Evolutionary conservation across 2,888 invertebrate genomes (phyloP), one percentile per base, ranked within the genome.

Genomic region (Anaspis maculata): DNA sequence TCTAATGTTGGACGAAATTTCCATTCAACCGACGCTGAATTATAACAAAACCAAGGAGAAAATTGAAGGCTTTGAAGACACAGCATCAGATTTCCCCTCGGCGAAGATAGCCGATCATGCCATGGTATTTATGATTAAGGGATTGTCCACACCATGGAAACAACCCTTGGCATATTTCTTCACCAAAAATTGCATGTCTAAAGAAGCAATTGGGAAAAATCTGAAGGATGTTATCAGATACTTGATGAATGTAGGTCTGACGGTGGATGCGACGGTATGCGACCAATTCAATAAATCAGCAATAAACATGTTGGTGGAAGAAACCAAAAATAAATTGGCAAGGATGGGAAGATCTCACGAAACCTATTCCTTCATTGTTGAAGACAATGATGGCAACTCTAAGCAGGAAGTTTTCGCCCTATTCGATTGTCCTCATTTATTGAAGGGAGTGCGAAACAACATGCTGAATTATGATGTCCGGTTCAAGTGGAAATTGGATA

Each of bases 241-340:
- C 10, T 10, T 24, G 9, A 9, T 10, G 24, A 10, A 24, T 5
- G 10, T 24, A 7, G 24, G 24, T 10, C 24, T 24, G 10, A 10
- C 10, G 5, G 24, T 24, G 4, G 9, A 9, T 24, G 24, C 24
- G 6, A 24, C 24, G 10, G 24, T 24, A 5, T 24, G 24, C 12
- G 24, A 24, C 24, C 24, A 24, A 24, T 24, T 7, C 12, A 24
- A 24, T 10, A 24, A 24, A 24, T 10, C 7, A 10, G 24, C 24
- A 24, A 24, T 24, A 4, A 24, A 9, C 10, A 5, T 11, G 5
- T 10, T 24, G 6, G 24, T 24, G 4, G 10, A 24, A 5, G 24
- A 10, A 24, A 24, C 10, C 6, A 24, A 24, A 9, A 9, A 9
- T 5, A 5, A 10, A 5, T 5, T 5, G 4, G 4, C 11, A 5